Evolutionary conservation across 1,140 invertebrate genomes (phyloP), one percentile per base, ranked within the genome.

Genomic region (Thaumetopoea pityocampa): DNA sequence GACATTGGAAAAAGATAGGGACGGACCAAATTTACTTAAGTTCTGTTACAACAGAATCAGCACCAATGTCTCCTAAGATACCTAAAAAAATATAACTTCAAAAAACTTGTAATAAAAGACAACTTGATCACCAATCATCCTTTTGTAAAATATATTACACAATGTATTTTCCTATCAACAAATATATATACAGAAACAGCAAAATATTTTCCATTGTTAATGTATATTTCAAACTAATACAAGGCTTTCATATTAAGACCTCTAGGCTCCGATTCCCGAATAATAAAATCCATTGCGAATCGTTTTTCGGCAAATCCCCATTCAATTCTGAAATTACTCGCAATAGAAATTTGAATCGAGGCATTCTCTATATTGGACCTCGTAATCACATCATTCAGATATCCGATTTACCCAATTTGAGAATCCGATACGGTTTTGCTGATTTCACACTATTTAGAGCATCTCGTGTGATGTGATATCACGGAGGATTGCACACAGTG

Each of bases 391-490:
- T 48, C 27, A 17, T 11, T 11, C 30, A 41, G 36, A 48, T 30
- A 48, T 42, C 35, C 32, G 17, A 48, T 48, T 48, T 41, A 38
- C 44, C 44, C 44, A 47, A 47, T 47, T 47, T 38, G n/a, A 19
- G 35, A n/a, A 22, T 14, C 15, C 18, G 29, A 30, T 40, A 35
- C 37, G 33, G 42, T 48, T 42, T 37, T 36, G 7, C 37, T 33
- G 26, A 36, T 48, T 48, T 42, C 12, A 41, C 32, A 42, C 29
- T 33, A 42, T 33, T 42, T 24, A n/a, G 24, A 28, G 28, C 29
- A 41, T 38, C 30, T 34, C 27, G 4, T 34, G n/a, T n/a, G n/a
- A n/a, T n/a, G n/a, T n/a, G n/a, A n/a, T n/a, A n/a, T n/a, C n/a
- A n/a, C n/a, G n/a, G n/a, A n/a, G n/a, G n/a, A n/a, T n/a, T n/a